These are phyloP conservation scores for Melikaiella ostensackeni DNA, from an alignment of 2,888 invertebrate species.

Conservation along the genomic window DNA sequence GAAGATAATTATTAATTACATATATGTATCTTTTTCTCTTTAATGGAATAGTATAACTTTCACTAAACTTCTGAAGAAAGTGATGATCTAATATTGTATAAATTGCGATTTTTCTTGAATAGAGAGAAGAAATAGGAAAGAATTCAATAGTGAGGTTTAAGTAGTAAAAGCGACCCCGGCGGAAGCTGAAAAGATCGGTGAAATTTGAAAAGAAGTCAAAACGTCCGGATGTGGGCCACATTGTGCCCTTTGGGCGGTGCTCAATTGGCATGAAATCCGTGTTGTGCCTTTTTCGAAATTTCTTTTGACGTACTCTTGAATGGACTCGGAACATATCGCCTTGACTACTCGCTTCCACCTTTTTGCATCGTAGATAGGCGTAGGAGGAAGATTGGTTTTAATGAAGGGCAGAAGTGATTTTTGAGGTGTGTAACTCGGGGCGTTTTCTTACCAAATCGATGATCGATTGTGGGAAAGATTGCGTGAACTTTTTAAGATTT, in stretches of 20 bases:
- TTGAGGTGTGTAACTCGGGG: constrained; percentile 53
- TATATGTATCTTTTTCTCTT: neutral
- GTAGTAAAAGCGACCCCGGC: constrained; percentile 55
- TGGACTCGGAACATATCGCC: constrained; percentile 53
- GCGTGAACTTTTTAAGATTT: constrained; percentile 47
- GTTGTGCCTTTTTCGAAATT: constrained; percentile 72
- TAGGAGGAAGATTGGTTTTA: constrained; percentile 54
- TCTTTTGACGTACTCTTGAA: constrained; percentile 64
- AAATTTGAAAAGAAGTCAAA: constrained; percentile 71
- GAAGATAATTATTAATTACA: too few relatives aligned
- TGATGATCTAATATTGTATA: constrained; percentile 12
- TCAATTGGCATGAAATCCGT: constrained; percentile 75
- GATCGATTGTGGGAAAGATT: constrained; percentile 71
- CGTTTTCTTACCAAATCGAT: constrained; percentile 61
- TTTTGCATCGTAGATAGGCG: constrained; percentile 37
- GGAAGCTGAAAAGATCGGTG: constrained; percentile 65
- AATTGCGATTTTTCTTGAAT: constrained; percentile 16
- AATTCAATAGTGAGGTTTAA: constrained; percentile 52
- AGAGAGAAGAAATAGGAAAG: neutral
- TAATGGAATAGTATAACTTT: neutral
- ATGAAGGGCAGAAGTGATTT: constrained; percentile 54
- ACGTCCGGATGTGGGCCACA: constrained; percentile 66
- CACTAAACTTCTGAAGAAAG: neutral
- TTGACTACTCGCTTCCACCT: constrained; percentile 48
- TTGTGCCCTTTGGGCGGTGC: constrained; percentile 61